Evolutionary conservation across 1,140 invertebrate genomes (phyloP).

Genomic region (Agraylea sexmaculata): DNA sequence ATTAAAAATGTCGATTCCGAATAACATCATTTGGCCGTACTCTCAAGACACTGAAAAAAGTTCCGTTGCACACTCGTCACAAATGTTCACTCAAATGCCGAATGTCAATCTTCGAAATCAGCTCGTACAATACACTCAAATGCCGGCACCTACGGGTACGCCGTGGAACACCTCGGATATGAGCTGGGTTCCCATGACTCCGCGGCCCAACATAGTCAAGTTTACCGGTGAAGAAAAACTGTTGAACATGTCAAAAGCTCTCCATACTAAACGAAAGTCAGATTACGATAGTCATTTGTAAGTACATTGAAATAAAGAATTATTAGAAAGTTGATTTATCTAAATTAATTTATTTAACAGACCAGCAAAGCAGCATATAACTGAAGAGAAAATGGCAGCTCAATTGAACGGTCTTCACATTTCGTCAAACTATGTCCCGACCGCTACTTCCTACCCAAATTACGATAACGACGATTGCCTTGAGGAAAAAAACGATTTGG

Average conservation of each 20-base stretch:
- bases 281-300: slow-evolving; percentile 14
- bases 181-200: slow-evolving; percentile 32
- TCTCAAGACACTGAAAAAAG: too few relatives aligned
- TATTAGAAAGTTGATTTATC: not conserved
- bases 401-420: slow-evolving; percentile 62
- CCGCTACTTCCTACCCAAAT: too few relatives aligned
- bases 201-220: slow-evolving; percentile 29
- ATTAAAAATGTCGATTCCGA: too few relatives aligned
- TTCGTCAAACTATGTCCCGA: slow-evolving; percentile 36
- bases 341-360: slow-evolving; percentile 22
- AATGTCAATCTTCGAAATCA: too few relatives aligned
- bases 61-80: too few relatives aligned
- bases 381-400: slow-evolving; percentile 68
- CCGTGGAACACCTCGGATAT: slow-evolving; percentile 35
- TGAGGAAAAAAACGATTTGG: too few relatives aligned
- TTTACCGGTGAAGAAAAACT: slow-evolving; percentile 26
- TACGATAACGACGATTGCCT: slow-evolving; percentile 10
- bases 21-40: too few relatives aligned
- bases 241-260: slow-evolving; percentile 11
- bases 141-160: slow-evolving; percentile 32
- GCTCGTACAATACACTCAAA: too few relatives aligned
- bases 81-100: too few relatives aligned
- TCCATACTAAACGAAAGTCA: slow-evolving; percentile 20
- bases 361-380: slow-evolving; percentile 62
- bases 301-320: slow-evolving; percentile 3